Conservation (phyloP, 1,140 invertebrate species). For the Babylonia areolata region DNA sequence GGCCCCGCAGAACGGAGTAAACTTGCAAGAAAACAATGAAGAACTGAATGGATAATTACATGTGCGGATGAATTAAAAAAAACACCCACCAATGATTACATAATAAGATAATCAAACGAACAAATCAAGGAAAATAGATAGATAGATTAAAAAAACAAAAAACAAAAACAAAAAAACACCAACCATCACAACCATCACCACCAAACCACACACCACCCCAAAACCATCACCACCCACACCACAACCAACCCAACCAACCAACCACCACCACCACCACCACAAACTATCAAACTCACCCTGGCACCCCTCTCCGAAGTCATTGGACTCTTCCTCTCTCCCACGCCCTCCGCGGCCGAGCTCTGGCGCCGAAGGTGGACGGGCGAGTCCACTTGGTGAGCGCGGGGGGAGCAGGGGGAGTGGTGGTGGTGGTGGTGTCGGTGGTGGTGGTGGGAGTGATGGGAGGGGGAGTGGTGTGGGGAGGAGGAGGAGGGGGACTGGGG, state of each 20-base stretch:
- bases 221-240: background rate
- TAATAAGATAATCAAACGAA: no score
- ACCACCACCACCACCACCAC: background rate
- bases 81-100: no score
- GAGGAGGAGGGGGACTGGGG: background rate
- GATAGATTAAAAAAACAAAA: no score
- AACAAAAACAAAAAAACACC: no score
- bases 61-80: no score
- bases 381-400: slow-evolving; percentile 9
- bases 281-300: slow-evolving; percentile 47
- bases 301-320: slow-evolving; percentile 56
- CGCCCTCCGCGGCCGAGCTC: background rate
- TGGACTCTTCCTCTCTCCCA: slow-evolving; percentile 18
- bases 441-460: background rate
- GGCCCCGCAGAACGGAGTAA: no score
- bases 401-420: background rate
- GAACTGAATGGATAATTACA: no score
- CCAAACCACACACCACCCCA: background rate
- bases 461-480: background rate
- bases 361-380: slow-evolving; percentile 15
- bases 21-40: no score
- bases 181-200: background rate
- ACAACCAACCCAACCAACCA: background rate
- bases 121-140: no score
- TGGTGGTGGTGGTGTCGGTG: background rate